Evolutionary conservation across 2,888 invertebrate species (phyloP), one percentile per base, ranked within the genome.

Genomic region (Epirrhoe alternata): DNA sequence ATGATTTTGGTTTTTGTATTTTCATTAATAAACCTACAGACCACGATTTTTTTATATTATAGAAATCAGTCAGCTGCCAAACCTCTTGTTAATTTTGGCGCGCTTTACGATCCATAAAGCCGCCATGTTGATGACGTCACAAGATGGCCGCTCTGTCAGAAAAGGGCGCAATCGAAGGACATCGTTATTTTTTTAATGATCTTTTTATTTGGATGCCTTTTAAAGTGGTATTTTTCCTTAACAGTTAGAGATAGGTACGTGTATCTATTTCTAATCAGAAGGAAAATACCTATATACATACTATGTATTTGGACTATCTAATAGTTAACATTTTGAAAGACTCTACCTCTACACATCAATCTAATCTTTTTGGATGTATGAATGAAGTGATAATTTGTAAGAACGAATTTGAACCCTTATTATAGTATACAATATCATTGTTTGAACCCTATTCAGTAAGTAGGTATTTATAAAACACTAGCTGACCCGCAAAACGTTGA

Each of bases 81-180:
- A 83, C 70, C 86, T 86, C 86, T 86, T 84, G 90, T 89, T 89
- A 91, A 90, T 91, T 90, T 90, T 85, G 85, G 86, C 86, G 81
- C 82, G 79, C 76, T 90, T 90, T 89, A 89, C 84, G 88, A 86
- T 82, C 78, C 81, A 78, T 88, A 87, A 89, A 86, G 77, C 78
- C 80, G 85, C 87, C 88, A 89, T 90, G 74, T 88, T 87, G 83
- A 78, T 79, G 81, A 78, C 80, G 76, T 79, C 74, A 52, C 81
- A 84, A 88, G 79, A 89, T 88, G 89, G 87, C 84, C 70, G 75
- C 65, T 67, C 76, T 79, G 79, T 82, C 80, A 84, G 79, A 82
- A 71, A 86, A 87, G 83, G 82, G 85, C 85, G 84, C 83, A 85
- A 76, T 76, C 74, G 74, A 77, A 77, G 77, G 80, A 77, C 69